Evolutionary conservation across 2,797 vertebrate genomes (phyloP), one percentile per base, ranked within the genome.

Genomic region (Pygocentrus nattereri): DNA sequence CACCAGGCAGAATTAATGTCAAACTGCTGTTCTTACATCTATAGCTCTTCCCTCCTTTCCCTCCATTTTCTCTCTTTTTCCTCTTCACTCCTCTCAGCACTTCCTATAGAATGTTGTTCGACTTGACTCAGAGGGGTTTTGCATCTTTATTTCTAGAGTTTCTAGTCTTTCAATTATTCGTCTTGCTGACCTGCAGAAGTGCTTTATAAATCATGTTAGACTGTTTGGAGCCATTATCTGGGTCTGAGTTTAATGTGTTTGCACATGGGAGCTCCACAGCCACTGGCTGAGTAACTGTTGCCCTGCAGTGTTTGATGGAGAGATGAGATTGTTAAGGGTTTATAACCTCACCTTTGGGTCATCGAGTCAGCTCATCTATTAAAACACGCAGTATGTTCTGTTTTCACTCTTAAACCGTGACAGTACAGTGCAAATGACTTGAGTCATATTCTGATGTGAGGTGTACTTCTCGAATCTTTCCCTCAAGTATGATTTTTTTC

Each of bases 161-260:
- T 71, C 5, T 82, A 52, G 64, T 84, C 79, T 83, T 80, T 68
- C 56, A 59, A 38, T 84, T 72, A 86, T 82, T 81, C 76, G 90
- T 88, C 77, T 76, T 85, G 89, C 89, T 68, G 80, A 84, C 70
- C 70, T 91, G 88, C 91, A 91, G 86, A 94, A 93, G 93, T 94
- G 94, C 93, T 95, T 94, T 94, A 90, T 91, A 92, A 90, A 91
- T 89, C 90, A 90, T 89, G 89, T 84, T 90, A 62, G 91, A 94
- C 94, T 93, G 93, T 96, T 88, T 10, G 92, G 89, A 83, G 85
- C 83, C 85, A 88, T 90, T 86, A 81, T 79, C 83, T 15, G 76
- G 89, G 81, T 86, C 79, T 84, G 81, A 85, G 88, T 89, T 93
- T 90, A 86, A 87, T 83, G 84, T 88, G 91, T 90, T 93, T 92